Evolutionary conservation across 2,113 vertebrate species (phyloP), one percentile per base, ranked within the genome.

Genomic region (Thryonomys swinderianus): DNA sequence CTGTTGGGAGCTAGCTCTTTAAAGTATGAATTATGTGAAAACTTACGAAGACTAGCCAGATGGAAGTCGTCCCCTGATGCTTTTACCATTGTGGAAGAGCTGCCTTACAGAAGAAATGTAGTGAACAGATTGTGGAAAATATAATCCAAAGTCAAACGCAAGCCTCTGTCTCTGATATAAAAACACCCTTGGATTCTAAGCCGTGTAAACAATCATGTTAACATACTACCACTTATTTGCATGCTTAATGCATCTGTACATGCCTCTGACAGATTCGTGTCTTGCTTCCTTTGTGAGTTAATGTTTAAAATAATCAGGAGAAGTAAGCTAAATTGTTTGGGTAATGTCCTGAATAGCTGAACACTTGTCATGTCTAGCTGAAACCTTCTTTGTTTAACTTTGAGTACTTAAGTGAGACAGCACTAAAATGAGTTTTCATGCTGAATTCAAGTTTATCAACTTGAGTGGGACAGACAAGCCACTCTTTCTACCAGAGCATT

Each of bases 21-120:
- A 95, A 92, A 88, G 90, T 80, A 96, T 94, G 34, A 93, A 95
- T 97, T 94, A 89, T 73, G 78, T 80, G 78, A 81, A 93, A 79
- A 95, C 25, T 62, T 91, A 93, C 69, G 59, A 25, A 69, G 42
- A 59, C 21, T 45, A 0, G 45, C 80, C 95, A 97, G 96, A 91
- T 96, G 94, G 89, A 97, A 96, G 18, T 82, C 48, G 30, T 96
- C 21, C 0, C 64, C 71, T 87, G 87, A 83, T 67, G 85, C 71
- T 91, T 91, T 96, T 74, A 87, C 85, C 4, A 0, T 83, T 90
- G 57, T 69, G 30, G 76, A 91, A 83, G 69, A 90, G 37, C 73
- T 91, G 83, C 80, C 42, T 85, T 55, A 85, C 94, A n/a, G 76
- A 84, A 95, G 85, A 91, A 93, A 78, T 42, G 42, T 11, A 85